These are phyloP conservation scores for Phylloscopus collybita DNA, from an alignment of 2,797 vertebrate species.

Conservation along the genomic window DNA sequence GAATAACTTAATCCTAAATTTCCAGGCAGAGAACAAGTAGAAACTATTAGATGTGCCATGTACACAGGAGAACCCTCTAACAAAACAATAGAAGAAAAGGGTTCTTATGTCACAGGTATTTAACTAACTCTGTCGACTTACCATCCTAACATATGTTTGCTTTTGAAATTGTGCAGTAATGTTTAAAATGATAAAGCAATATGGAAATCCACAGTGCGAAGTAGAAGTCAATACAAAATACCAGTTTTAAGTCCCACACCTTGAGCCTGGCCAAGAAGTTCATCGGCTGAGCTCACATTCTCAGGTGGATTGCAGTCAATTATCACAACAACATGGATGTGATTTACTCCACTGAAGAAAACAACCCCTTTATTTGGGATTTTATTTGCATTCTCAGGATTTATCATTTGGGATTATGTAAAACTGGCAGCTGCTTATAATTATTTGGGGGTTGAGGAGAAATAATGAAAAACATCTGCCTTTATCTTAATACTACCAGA, in stretches of 20 bases:
- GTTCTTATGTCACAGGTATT: neutral
- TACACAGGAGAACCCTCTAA: neutral
- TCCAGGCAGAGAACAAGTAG: neutral
- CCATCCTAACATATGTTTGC: neutral
- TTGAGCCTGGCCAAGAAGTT: neutral
- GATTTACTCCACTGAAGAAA: conserved; percentile 23
- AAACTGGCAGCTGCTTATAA: conserved; percentile 83
- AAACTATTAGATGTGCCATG: neutral
- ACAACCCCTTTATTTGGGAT: conserved; percentile 41
- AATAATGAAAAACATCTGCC: conserved; percentile 85
- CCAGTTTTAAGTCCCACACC: neutral
- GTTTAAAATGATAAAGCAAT: neutral
- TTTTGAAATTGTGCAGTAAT: neutral
- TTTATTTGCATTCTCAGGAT: conserved; percentile 77
- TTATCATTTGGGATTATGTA: conserved; percentile 81
- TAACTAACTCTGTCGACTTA: neutral
- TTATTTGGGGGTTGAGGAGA: conserved; percentile 78
- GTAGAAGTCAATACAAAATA: neutral
- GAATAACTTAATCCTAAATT: neutral
- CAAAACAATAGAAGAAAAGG: neutral
- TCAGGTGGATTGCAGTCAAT: neutral
- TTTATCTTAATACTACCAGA: conserved; percentile 81
- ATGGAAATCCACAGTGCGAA: neutral
- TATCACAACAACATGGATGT: neutral
- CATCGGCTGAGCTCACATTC: neutral